phyloP scores from a whole-genome alignment of 1,140 invertebrate genomes.

The Bombus sylvicola region DNA sequence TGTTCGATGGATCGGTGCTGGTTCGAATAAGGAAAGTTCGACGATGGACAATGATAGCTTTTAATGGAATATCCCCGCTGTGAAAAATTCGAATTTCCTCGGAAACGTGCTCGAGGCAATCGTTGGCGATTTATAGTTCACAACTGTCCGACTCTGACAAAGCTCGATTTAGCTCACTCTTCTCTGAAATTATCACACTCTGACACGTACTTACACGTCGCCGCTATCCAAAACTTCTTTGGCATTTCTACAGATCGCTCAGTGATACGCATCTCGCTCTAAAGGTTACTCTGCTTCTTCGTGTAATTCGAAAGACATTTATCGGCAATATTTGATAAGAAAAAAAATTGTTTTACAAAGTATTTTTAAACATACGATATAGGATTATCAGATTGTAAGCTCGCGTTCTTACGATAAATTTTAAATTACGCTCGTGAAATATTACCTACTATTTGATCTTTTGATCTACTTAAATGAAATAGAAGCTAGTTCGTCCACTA shows the following conservation, averaged over 20 bases:
- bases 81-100: background rate
- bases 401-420: background rate
- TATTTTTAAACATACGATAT: background rate
- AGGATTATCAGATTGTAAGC: background rate
- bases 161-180: background rate
- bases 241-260: background rate
- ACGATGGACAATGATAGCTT: background rate
- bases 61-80: background rate
- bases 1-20: background rate
- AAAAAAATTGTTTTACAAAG: background rate
- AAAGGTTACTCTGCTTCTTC: background rate
- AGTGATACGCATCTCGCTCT: background rate
- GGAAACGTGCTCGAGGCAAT: background rate
- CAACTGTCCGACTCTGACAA: conserved; percentile 3
- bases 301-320: background rate
- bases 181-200: conserved; percentile 4
- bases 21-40: background rate
- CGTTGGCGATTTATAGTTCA: background rate
- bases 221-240: background rate
- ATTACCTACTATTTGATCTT: background rate
- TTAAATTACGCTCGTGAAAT: background rate
- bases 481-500: too few relatives aligned
- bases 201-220: background rate
- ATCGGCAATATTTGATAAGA: background rate
- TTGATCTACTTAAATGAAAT: background rate